Conservation (phyloP, 2,888 invertebrate species). For the Gandaritis pyraliata region DNA sequence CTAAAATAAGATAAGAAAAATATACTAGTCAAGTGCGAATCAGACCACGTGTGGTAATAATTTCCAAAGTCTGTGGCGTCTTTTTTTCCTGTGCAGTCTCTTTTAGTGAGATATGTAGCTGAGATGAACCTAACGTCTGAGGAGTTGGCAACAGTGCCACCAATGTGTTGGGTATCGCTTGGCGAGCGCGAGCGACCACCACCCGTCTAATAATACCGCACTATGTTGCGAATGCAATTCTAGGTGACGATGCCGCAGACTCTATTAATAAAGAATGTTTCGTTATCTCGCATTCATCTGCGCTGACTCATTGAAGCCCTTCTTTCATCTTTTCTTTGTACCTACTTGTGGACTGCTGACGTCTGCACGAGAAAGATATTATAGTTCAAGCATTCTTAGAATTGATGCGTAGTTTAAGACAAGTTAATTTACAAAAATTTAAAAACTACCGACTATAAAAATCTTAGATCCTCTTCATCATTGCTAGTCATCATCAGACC, state of each 20-base stretch:
- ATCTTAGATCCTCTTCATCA: no score
- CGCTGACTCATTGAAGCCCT: conserved; percentile 55
- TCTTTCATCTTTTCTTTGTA: conserved; percentile 24
- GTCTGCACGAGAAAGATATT: no score
- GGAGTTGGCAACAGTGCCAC: conserved; percentile 20
- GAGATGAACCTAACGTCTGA: conserved; percentile 7
- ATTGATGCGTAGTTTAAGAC: no score
- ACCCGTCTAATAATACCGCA: conserved; percentile 54
- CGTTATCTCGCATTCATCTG: conserved; percentile 56
- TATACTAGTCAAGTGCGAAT: no score
- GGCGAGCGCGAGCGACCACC: conserved; percentile 52
- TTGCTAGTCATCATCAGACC: no score
- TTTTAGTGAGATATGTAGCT: conserved; percentile 3
- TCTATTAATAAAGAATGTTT: conserved; percentile 59
- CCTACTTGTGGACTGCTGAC: conserved; percentile 34
- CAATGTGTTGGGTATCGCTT: conserved; percentile 38
- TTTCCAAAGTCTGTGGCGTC: no score
- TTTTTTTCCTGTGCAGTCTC: no score
- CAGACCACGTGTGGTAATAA: no score
- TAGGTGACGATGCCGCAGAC: conserved; percentile 63
- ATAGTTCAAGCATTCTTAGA: background rate
- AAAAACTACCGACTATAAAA: no score
- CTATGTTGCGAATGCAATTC: conserved; percentile 69
- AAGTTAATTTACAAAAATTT: no score
- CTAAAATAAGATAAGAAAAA: no score